A percentile compares a stretch with the other conserved stretches of the same genome.
These are phyloP conservation scores for Atherix ibis DNA, from an alignment of 2,888 invertebrate species.

Conservation along the genomic window DNA sequence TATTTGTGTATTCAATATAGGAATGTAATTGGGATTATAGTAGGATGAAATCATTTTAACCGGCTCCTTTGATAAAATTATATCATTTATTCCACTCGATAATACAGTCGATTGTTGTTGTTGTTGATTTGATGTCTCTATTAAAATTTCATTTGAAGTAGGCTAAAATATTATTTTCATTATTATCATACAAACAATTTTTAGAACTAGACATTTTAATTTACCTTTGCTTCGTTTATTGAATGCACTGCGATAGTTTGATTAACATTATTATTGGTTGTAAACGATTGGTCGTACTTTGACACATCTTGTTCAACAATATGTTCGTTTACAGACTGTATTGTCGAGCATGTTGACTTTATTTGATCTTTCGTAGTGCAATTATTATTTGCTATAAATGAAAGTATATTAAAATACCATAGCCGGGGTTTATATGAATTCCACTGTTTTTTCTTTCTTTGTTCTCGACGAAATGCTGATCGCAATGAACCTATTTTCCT, in stretches of 20 bases:
- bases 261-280: constrained; percentile 26
- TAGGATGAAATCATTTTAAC: no score
- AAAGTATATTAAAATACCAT: constrained; percentile 28
- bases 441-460: constrained; percentile 22
- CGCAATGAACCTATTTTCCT: constrained; percentile 29
- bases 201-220: neutral
- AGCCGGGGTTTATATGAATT: constrained; percentile 26
- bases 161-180: neutral
- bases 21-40: constrained; percentile 6
- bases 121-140: neutral
- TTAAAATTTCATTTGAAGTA: neutral
- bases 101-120: neutral
- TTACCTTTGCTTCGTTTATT: neutral
- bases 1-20: constrained; percentile 2
- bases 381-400: constrained; percentile 27
- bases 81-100: neutral
- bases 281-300: constrained; percentile 14
- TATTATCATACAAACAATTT: neutral
- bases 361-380: no score
- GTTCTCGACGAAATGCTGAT: constrained; percentile 29
- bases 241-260: constrained; percentile 10
- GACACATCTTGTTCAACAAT: neutral
- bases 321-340: neutral
- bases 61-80: no score
- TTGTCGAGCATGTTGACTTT: constrained; percentile 20